Evolutionary conservation across 2,888 invertebrate genomes (phyloP), one percentile per base, ranked within the genome.

Genomic region (Matsumyia berberina): DNA sequence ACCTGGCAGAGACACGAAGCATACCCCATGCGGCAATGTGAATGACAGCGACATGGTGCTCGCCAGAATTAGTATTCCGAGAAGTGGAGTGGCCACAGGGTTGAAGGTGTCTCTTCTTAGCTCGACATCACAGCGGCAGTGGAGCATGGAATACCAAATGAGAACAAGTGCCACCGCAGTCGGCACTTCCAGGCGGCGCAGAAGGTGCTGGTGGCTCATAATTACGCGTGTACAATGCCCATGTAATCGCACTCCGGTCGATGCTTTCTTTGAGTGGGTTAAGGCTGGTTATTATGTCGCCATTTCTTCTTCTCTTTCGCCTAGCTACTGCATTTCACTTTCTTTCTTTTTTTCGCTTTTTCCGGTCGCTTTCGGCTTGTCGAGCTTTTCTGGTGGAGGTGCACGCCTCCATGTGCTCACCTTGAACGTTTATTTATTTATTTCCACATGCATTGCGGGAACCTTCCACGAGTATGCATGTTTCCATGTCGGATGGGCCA

Each of bases 201-300:
- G 29, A 19, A 35, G 44, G 19, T 29, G 44, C 57, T 57, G 31
- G 39, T 55, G 66, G 53, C 60, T 78, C 78, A 83, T 79, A 83
- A 83, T 79, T 79, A 74, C 67, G 57, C 73, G 73, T 79, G 67
- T 69, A 69, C 33, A 64, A 73, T 73, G 60, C 62, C 31, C 37
- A 64, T 69, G 73, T 69, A 79, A 83, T 73, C 49, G 39, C 42
- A 57, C 73, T 74, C 57, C 33, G 55, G 72, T 51, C 53, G 73
- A 62, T 72, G 66, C 39, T 67, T 72, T 72, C 72, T 73, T 67
- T 72, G 57, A 83, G 79, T 83, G 57, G 83, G 83, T 83, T 83
- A 83, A 83, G 83, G 83, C 79, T 83, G 73, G 83, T 74, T 73
- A 83, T 83, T 83, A 79, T 69, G 69, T 79, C 37, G 66, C 78